Evolutionary conservation across 2,797 vertebrate genomes (phyloP).

Genomic region (Typhlichthys eigenmanni): DNA sequence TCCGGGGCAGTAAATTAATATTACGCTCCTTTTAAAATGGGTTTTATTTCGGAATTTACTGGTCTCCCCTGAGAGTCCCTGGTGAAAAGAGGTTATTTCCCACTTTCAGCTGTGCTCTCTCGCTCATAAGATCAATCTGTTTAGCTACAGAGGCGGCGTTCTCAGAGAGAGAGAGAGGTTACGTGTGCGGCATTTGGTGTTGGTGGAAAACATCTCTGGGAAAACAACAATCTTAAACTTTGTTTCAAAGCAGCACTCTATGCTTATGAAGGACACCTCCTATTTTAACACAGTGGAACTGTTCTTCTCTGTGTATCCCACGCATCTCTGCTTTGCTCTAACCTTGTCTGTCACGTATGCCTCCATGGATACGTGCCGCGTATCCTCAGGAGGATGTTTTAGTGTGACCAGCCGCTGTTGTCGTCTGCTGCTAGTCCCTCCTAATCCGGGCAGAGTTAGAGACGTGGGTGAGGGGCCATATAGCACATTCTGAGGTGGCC

Average conservation of each 20-base stretch:
- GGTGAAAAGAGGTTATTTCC: constrained; percentile 68
- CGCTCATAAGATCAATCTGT: constrained; percentile 51
- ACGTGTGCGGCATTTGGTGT: constrained; percentile 36
- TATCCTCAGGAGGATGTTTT: constrained; percentile 27
- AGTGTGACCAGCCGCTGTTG: constrained; percentile 31
- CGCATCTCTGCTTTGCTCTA: background rate
- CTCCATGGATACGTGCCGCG: constrained; percentile 18
- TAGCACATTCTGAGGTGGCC: constrained; percentile 66
- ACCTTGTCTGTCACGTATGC: constrained; percentile 11
- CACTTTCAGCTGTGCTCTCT: constrained; percentile 42
- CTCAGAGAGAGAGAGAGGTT: constrained; percentile 23
- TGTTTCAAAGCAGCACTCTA: constrained; percentile 32
- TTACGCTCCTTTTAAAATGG: constrained; percentile 64
- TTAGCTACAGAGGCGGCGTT: constrained; percentile 50
- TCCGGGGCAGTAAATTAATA: constrained; percentile 76
- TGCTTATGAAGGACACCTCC: constrained; percentile 39
- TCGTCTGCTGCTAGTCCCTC: constrained; percentile 10
- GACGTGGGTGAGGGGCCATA: constrained; percentile 56
- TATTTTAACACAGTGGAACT: background rate
- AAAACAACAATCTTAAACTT: constrained; percentile 25
- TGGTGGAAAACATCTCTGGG: constrained; percentile 44
- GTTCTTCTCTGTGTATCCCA: constrained; percentile 6
- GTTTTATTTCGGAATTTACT: constrained; percentile 75
- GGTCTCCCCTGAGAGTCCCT: constrained; percentile 61
- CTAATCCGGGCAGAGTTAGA: constrained; percentile 66